A percentile compares a stretch with the other conserved stretches of the same genome.
These are phyloP conservation scores for Lycaon pictus DNA, from an alignment of 2,113 vertebrate genomes.

Conservation along the genomic window DNA sequence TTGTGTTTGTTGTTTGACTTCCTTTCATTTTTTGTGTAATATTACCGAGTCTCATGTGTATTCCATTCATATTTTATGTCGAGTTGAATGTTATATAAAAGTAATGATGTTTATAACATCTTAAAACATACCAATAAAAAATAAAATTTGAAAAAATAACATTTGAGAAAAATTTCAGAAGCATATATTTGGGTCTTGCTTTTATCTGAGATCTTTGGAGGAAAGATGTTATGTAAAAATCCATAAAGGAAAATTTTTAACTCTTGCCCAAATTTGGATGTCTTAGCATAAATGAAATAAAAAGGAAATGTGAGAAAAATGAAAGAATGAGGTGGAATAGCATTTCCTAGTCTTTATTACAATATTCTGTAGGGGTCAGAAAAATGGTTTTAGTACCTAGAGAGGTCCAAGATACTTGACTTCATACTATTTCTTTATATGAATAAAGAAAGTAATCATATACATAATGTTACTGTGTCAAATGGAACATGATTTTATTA, in stretches of 20 bases:
- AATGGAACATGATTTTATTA: neutral
- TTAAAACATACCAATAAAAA: neutral
- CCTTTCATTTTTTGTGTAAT: conserved; percentile 32
- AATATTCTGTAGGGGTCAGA: neutral
- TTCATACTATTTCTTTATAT: neutral
- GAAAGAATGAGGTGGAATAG: neutral
- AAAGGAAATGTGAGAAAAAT: neutral
- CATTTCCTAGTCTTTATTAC: neutral
- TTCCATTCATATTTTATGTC: conserved; percentile 55
- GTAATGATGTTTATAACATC: conserved; percentile 25
- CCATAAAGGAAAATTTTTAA: conserved; percentile 11
- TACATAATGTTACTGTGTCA: neutral
- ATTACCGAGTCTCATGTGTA: conserved; percentile 2
- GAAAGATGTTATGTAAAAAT: conserved; percentile 52
- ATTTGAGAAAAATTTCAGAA: conserved; percentile 42
- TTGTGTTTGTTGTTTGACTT: conserved; percentile 54
- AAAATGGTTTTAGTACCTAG: conserved; percentile 11
- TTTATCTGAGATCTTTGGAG: conserved; percentile 54
- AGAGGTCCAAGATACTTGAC: neutral
- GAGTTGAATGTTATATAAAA: conserved; percentile 24
- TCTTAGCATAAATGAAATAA: conserved; percentile 29
- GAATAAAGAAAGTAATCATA: neutral
- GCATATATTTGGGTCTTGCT: conserved; percentile 42
- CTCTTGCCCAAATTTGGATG: conserved; percentile 2
- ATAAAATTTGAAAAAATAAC: conserved; percentile 56